Evolutionary conservation across 2,113 vertebrate species (phyloP).

Genomic region (Apaloderma vittatum): DNA sequence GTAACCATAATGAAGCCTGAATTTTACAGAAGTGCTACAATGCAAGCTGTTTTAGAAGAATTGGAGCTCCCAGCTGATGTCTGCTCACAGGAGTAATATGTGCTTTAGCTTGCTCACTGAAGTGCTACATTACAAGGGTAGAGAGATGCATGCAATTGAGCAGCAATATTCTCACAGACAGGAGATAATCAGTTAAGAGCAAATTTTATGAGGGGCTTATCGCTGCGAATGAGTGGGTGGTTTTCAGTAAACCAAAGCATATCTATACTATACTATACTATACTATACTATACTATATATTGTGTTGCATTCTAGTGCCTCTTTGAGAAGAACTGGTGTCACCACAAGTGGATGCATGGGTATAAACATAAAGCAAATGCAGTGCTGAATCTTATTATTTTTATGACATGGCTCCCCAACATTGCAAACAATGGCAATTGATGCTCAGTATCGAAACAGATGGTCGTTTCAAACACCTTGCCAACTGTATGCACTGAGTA

Average conservation of each 20-base stretch:
- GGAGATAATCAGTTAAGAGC: constrained; percentile 5
- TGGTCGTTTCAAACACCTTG: constrained; percentile 47
- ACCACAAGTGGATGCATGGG: neutral
- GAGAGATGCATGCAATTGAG: constrained; percentile 15
- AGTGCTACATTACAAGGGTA: constrained; percentile 36
- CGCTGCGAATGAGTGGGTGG: neutral
- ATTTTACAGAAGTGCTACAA: constrained; percentile 47
- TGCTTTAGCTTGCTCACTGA: constrained; percentile 45
- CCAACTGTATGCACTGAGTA: constrained; percentile 10
- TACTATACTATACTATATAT: no score
- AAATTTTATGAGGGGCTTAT: constrained; percentile 14
- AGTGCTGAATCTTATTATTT: neutral
- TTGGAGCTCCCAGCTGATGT: constrained; percentile 4
- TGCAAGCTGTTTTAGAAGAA: constrained; percentile 45
- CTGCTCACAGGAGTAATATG: constrained; percentile 29
- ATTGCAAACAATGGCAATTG: neutral
- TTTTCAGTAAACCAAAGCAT: neutral
- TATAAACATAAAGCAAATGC: neutral
- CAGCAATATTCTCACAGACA: neutral
- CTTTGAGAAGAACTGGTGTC: neutral
- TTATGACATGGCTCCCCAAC: neutral
- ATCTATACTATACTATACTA: neutral
- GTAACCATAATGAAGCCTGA: constrained; percentile 41
- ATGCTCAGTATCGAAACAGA: neutral
- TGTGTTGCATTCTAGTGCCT: neutral